Conservation (phyloP, 2,888 invertebrate genomes). For the Netelia fuscicornis region DNA sequence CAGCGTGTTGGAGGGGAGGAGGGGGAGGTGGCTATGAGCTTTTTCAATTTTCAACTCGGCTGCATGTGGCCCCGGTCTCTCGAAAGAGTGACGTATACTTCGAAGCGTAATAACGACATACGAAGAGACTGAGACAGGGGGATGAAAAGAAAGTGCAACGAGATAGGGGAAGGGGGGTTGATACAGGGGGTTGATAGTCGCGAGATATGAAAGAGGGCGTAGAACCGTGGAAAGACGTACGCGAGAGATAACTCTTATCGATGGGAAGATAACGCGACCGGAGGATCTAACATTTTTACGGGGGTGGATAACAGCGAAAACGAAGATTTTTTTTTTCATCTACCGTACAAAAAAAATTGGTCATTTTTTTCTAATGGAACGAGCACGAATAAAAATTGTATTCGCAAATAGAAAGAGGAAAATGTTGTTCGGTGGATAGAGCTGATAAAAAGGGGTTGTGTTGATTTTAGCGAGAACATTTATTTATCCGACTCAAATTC, state of each 20-base stretch:
- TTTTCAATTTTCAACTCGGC: slow-evolving; percentile 45
- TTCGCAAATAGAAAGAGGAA: too few relatives aligned
- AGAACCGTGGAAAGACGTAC: slow-evolving; percentile 28
- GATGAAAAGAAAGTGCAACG: slow-evolving; percentile 51
- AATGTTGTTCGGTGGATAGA: too few relatives aligned
- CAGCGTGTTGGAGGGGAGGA: not conserved
- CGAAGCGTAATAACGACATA: slow-evolving; percentile 57
- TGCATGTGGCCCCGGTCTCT: slow-evolving; percentile 49
- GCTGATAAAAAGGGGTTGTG: too few relatives aligned
- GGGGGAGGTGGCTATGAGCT: slow-evolving; percentile 15
- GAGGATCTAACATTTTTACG: not conserved
- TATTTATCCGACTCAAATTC: too few relatives aligned
- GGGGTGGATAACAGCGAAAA: not conserved
- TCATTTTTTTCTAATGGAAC: too few relatives aligned
- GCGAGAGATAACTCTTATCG: not conserved
- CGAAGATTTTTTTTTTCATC: not conserved
- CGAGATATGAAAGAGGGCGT: slow-evolving; percentile 8
- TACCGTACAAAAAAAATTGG: too few relatives aligned
- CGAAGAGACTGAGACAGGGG: slow-evolving; percentile 29
- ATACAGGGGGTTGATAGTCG: not conserved
- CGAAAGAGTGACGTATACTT: slow-evolving; percentile 38
- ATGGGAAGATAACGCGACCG: not conserved
- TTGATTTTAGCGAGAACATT: too few relatives aligned
- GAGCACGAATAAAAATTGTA: too few relatives aligned
- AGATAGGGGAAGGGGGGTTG: not conserved